These are phyloP conservation scores for Pachycephala philippinensis DNA, from an alignment of 2,113 vertebrate species.

Conservation along the genomic window DNA sequence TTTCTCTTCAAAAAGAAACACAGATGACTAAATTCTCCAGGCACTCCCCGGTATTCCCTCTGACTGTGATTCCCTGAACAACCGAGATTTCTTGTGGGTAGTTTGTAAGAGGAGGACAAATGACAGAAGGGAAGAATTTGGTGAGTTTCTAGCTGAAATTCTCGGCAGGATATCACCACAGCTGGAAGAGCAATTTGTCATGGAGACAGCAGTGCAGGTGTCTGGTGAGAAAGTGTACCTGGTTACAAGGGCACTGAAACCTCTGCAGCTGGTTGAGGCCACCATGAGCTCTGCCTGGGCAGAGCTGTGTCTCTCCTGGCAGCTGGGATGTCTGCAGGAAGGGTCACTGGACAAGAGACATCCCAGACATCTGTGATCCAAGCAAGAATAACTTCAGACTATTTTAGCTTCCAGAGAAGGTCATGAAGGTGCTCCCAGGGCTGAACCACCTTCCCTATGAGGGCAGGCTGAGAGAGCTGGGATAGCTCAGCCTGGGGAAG, in stretches of 20 bases:
- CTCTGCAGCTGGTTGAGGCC: neutral
- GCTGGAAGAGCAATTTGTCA: neutral
- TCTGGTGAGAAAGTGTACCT: neutral
- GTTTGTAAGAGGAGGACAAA: neutral
- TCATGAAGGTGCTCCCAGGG: fast-evolving
- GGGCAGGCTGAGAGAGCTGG: neutral
- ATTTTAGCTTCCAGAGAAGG: neutral
- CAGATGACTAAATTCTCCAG: neutral
- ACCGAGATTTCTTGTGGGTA: neutral
- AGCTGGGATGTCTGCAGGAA: neutral
- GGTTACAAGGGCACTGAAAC: neutral
- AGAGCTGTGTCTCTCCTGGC: neutral
- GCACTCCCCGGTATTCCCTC: neutral
- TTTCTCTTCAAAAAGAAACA: neutral
- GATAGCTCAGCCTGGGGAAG: neutral
- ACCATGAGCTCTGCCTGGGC: neutral
- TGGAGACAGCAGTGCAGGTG: neutral
- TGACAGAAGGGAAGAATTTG: neutral
- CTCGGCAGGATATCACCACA: neutral
- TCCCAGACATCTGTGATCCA: neutral
- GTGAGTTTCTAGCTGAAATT: neutral
- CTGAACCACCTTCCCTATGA: fast-evolving
- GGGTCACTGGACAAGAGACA: neutral
- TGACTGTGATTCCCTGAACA: neutral
- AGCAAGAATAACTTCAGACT: neutral